Base-by-base conservation (phyloP, 2,888 invertebrate genomes). In the Agrotis segetum region DNA sequence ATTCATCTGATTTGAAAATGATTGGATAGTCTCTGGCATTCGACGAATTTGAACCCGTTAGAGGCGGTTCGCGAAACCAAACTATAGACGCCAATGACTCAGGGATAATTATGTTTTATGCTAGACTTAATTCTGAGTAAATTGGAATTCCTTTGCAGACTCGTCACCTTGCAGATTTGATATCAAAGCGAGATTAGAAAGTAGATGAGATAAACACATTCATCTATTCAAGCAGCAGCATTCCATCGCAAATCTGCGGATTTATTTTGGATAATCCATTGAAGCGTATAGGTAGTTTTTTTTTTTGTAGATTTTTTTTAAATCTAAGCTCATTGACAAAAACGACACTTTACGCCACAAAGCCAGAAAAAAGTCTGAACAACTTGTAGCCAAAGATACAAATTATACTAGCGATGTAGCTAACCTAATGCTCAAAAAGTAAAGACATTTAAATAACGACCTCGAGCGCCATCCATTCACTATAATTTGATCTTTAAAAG, bases 391-490 rank as follows among this genome's bases (percentile, higher is more conserved):
- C 46, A 13, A 49, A 52, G n/a, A 60, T 46, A 14, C 21, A 50
- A 75, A 79, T 63, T 79, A 65, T 75, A 67, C 24, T 1, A 24
- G 24, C 24, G n/a, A 66, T 79, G 55, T n/a, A 63, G 24, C 44
- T 24, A 65, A 53, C 9, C 24, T 56, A 19, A 70, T 59, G 29
- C 56, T 67, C 49, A 49, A 71, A 74, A 71, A 68, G 62, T 66
- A 29, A 62, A 11, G 46, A 63, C 40, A 67, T 80, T 76, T 76
- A 68, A 76, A 76, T 71, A 61, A 73, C 58, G 70, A 71, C 82
- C 72, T 84, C 77, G 68, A 72, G 73, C 59, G 21, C 46, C 69
- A 66, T 75, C 79, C 74, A 82, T 83, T 84, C 79, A 82, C 75
- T 82, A 71, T 79, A 77, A 77, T 83, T 64, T 77, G 67, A 62